Conservation (phyloP, 2,113 vertebrate genomes). For the Acinonyx jubatus region DNA sequence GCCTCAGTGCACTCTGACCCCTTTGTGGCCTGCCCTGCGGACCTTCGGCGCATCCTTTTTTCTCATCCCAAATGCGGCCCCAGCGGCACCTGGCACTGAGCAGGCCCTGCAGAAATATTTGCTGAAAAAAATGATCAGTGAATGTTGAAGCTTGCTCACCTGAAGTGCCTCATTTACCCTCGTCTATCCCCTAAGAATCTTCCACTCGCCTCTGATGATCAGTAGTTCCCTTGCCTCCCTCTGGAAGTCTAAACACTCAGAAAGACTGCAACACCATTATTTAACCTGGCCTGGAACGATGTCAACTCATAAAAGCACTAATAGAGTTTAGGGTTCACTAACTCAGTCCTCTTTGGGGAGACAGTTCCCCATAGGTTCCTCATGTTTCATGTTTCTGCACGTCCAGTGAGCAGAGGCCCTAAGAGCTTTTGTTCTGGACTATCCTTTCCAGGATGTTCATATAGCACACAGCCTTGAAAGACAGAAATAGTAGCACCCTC, state of each 20-base stretch:
- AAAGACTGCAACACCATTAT: not conserved
- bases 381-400: not conserved
- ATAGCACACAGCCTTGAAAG: not conserved
- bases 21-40: not conserved
- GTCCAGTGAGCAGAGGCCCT: not conserved
- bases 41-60: not conserved
- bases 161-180: not conserved
- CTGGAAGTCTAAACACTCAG: not conserved
- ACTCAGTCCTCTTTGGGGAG: not conserved
- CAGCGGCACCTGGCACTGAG: rapidly evolving
- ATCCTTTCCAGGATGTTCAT: not conserved
- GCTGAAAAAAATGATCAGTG: not conserved
- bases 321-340: not conserved
- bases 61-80: not conserved
- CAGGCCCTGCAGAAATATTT: not conserved
- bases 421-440: not conserved
- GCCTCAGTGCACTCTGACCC: not conserved
- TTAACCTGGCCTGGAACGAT: not conserved
- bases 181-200: not conserved
- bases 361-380: not conserved
- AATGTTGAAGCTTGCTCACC: not conserved
- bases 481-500: not conserved
- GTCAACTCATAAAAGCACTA: not conserved
- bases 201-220: not conserved
- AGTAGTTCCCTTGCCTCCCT: too few relatives aligned